Evolutionary conservation across 2,888 invertebrate species (phyloP), one percentile per base, ranked within the genome.

Genomic region (Aporophyla nigra): DNA sequence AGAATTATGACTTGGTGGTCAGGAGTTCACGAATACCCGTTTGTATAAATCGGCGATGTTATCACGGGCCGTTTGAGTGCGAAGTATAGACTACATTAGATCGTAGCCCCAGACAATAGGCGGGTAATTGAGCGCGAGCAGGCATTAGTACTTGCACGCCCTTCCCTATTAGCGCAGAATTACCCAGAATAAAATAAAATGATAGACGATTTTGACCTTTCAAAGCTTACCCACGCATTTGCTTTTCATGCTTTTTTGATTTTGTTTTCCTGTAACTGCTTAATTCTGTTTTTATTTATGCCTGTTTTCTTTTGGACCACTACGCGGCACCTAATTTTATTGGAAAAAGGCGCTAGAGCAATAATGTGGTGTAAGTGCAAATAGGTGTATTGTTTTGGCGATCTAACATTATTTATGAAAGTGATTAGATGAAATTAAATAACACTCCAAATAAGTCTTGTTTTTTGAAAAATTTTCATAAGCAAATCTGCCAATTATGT

Each of bases 91-190:
- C 69, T 78, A 76, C 74, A 84, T 83, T 86, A 76, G 82, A 74
- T 65, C 71, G 66, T 71, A 72, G 78, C 51, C 56, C 63, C 76
- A 79, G 83, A 84, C 82, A 86, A 88, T 83, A 80, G 69, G 51
- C 27, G 75, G 68, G 81, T 83, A 86, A 89, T 87, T 82, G 81
- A 82, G 86, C 80, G 80, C 72, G 83, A 73, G 59, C 58, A 71
- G 66, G 65, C 69, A 46, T 74, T 69, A 66, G 62, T 62, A 46
- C 74, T 78, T 49, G 71, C 74, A 56, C 76, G 40, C 27, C 71
- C 63, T 71, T 58, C 54, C 21, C 68, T 73, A 73, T 70, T 70
- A 74, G 49, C 73, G 54, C 43, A 59, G 74, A 71, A 77, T 51
- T 14, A 71, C 69, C 71, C 58, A 24, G 33, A 63, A 72, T 77